Evolutionary conservation across 2,888 invertebrate genomes (phyloP), one percentile per base, ranked within the genome.

Genomic region (Euzetes globulus): DNA sequence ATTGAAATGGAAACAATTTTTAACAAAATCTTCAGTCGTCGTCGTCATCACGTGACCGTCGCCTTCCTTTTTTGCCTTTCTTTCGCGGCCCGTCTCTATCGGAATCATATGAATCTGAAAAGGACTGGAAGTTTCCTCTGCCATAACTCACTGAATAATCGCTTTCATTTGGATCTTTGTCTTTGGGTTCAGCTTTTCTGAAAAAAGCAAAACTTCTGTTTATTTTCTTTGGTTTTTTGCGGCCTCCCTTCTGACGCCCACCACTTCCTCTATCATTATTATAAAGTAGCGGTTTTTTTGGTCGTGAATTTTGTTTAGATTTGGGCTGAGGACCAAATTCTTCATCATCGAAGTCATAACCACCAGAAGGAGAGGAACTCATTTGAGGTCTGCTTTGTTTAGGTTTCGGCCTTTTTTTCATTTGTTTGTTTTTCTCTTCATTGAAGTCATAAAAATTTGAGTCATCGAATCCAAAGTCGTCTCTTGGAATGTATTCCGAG

Each of bases 51-150:
- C 5, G 5, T 13, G 41, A 13, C n/a, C n/a, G n/a, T n/a, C n/a
- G n/a, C n/a, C n/a, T n/a, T 41, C 41, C 13, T 5, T 52, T 52
- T 58, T 22, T 2, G 1, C 58, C 27, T 15, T 71, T 71, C n/a
- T 60, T 74, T 41, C 55, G 4, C 11, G 60, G 47, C 22, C 60
- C 45, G 22, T 74, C 74, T 45, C n/a, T 74, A 33, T 74, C 74
- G 17, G 50, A 50, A 52, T 74, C 74, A 60, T 74, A 74, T 3
- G 50, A 50, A 29, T 71, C 71, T 4, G 71, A 71, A 50, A 52
- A 71, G 25, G 71, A 71, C 29, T 71, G 52, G 47, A 52, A 71
- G 33, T 71, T 55, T 50, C 71, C 71, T 71, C 55, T 55, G 71
- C 71, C 71, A 71, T 71, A 71, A 55, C 52, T 71, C 13, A 71